Evolutionary conservation across 2,888 invertebrate species (phyloP), one percentile per base, ranked within the genome.

Genomic region (Danaus chrysippus): DNA sequence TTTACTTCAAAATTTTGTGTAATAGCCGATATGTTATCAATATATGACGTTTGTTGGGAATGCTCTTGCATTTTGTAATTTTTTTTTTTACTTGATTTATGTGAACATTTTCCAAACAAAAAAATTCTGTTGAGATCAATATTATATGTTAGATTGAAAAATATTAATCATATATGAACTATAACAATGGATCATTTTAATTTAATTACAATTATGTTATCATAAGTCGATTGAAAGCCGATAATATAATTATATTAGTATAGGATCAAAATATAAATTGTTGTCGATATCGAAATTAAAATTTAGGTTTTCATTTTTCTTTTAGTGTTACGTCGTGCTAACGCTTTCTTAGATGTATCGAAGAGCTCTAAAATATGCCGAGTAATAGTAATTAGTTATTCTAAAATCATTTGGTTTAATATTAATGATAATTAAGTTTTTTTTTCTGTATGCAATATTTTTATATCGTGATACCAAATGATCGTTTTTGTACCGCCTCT

Each of bases 401-500:
- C 9, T 46, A n/a, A 9, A 13, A 46, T 13, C 46, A 9, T 10
- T 49, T 49, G 9, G 11, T 10, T 17, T 17, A 17, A 17, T 49
- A 17, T 49, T 17, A 17, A 46, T 10, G 11, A 17, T 46, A 46
- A 46, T n/a, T 46, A 46, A 46, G 46, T 46, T 46, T 34, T 10
- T 44, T 44, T 10, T 49, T 49, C 49, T 10, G 17, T 17, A 49
- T 49, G 49, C 49, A 49, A 49, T 49, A 64, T 68, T 65, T 67
- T 62, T 64, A 62, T 64, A 69, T 65, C 61, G 72, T 68, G 75
- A 79, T 79, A 78, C 81, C 81, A 81, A 81, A 81, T 78, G 76
- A 75, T 72, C 77, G 76, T 77, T 79, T 81, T 73, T 77, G 73
- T 76, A 74, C 82, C 81, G 78, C 82, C 79, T 81, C 78, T 81